Percentiles rank a stretch among this genome's conserved stretches.
phyloP scores from a whole-genome alignment of 92 coral and sea anemone genomes.

The Parazoanthus swiftii region DNA sequence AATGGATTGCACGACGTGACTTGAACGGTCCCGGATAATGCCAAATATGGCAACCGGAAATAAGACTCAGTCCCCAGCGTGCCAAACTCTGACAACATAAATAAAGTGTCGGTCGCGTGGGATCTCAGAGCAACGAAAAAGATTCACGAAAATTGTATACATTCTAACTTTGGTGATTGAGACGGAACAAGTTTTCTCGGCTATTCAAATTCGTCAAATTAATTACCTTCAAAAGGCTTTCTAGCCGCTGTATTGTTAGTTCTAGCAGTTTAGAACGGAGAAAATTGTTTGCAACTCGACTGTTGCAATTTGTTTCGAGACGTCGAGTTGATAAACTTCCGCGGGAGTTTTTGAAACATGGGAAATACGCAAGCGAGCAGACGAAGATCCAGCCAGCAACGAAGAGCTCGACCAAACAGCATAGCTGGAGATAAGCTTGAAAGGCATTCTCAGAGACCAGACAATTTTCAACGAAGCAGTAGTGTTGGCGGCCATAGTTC shows the following conservation, averaged over 20 bases:
- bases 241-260: not conserved
- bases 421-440: conserved; percentile 78
- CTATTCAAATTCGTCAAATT: not conserved
- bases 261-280: not conserved
- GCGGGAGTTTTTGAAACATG: conserved; percentile 57
- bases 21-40: conserved; percentile 67
- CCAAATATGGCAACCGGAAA: conserved; percentile 47
- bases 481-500: conserved; percentile 71
- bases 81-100: conserved; percentile 8
- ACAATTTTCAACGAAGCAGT: conserved; percentile 40
- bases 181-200: not conserved
- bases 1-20: not conserved
- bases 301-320: not conserved
- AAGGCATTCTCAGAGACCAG: conserved; percentile 34
- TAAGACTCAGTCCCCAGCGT: not conserved
- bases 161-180: not conserved
- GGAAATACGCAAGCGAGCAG: conserved; percentile 74
- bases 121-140: conserved; percentile 20
- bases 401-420: conserved; percentile 64
- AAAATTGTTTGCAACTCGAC: not conserved
- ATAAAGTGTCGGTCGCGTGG: conserved; percentile 40
- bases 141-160: not conserved
- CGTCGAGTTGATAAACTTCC: conserved; percentile 1
- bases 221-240: not conserved
- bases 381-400: conserved; percentile 50